Percentiles rank a stretch among this genome's conserved stretches.
phyloP scores from a whole-genome alignment of 2,888 invertebrate genomes.

The Coenonympha arcania region DNA sequence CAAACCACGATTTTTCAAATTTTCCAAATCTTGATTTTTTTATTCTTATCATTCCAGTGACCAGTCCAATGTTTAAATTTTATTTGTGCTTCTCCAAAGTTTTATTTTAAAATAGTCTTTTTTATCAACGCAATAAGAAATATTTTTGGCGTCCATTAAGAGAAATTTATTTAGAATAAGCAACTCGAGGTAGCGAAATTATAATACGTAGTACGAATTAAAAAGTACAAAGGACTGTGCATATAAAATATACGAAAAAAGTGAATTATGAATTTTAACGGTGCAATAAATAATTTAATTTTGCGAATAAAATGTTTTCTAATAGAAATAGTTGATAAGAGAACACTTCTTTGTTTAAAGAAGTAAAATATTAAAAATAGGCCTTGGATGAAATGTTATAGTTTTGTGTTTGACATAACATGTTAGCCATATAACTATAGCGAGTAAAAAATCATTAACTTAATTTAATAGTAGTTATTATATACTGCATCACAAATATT shows the following conservation, averaged over 20 bases:
- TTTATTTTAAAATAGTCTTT: neutral
- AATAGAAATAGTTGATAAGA: neutral
- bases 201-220: conserved; percentile 22
- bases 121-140: neutral
- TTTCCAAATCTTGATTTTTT: too few species aligned
- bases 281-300: conserved; percentile 40
- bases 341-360: neutral
- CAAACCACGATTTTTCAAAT: too few species aligned
- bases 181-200: conserved; percentile 22
- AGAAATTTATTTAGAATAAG: neutral
- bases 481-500: too few species aligned
- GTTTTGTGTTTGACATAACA: too few species aligned
- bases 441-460: too few species aligned
- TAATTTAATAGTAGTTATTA: too few species aligned
- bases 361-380: neutral
- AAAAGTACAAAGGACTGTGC: conserved; percentile 31
- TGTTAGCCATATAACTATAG: too few species aligned
- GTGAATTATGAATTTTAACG: conserved; percentile 27
- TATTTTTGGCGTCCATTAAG: neutral
- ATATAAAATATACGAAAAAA: conserved; percentile 30
- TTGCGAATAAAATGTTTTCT: conserved; percentile 10
- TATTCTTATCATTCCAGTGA: too few species aligned
- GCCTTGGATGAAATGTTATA: neutral
- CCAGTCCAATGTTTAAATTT: neutral
- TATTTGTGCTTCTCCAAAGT: neutral